phyloP scores from a whole-genome alignment of 1,140 invertebrate species.

The Euschistus heros region DNA sequence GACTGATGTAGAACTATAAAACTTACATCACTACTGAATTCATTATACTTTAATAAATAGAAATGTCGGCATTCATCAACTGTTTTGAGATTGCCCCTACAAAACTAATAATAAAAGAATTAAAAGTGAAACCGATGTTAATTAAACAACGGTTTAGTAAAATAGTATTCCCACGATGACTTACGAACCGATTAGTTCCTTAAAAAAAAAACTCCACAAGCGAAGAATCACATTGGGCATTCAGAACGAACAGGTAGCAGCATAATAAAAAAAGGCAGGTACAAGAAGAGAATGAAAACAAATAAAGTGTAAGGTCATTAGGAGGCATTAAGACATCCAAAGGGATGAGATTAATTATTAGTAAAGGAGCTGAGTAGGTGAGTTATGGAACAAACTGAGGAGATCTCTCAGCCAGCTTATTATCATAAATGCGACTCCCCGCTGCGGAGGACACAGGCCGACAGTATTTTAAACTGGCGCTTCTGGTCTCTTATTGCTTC shows the following conservation, averaged over 20 bases:
- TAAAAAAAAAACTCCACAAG: too few species aligned
- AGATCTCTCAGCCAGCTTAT: neutral
- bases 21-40: too few species aligned
- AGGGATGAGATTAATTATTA: neutral
- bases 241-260: neutral
- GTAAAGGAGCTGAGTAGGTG: neutral
- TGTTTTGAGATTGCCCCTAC: too few species aligned
- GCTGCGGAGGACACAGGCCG: conserved; percentile 2
- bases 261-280: neutral
- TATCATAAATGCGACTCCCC: conserved; percentile 7
- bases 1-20: too few species aligned
- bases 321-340: neutral
- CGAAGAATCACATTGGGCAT: too few species aligned
- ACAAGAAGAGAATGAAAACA: neutral
- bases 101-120: too few species aligned
- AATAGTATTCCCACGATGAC: too few species aligned
- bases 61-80: too few species aligned
- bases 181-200: too few species aligned
- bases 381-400: neutral
- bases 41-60: too few species aligned
- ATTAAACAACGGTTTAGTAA: too few species aligned
- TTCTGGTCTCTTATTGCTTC: conserved; percentile 12
- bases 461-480: conserved; percentile 9
- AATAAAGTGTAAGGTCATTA: neutral
- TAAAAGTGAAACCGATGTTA: too few species aligned